Base-by-base conservation (phyloP, 2,797 vertebrate species). In the Anas capensis region DNA sequence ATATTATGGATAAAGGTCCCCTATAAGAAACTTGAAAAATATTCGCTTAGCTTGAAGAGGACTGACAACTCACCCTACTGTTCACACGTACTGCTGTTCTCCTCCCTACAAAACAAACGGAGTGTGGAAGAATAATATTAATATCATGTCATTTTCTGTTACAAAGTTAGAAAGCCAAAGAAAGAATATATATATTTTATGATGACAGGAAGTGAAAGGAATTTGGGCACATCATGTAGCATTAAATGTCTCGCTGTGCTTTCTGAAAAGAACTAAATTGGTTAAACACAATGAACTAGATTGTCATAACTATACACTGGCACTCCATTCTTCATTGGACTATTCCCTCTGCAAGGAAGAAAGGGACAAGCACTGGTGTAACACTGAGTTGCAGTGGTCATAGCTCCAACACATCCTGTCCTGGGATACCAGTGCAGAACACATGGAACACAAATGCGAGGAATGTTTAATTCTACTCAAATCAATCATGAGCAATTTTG, bases 121-220 rank as follows among this genome's bases (percentile, higher is more conserved):
- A 23, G 26, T 65, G 23, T 23, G 38, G 42, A 27, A 73, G 46
- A 29, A 51, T 51, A 48, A 48, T 49, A 36, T 29, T 29, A 31
- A 7, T 53, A 48, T n/a, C 12, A 15, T 5, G 15, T 27, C 0
- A 20, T 61, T 88, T 81, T 86, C 61, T 86, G 8, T 26, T 69
- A 44, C 0, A 0, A 29, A 14, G 15, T 46, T 57, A 79, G 69
- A 91, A 91, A 87, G 20, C 0, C 33, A 36, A 57, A 64, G 23
- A 62, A 69, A 54, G 5, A 81, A 57, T 36, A 82, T 21, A 75
- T 77, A 42, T 53, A 48, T 56, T 44, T 51, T 69, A 61, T 46
- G 24, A 68, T 0, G 1, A 4, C 33, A 81, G 33, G 82, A 88
- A 81, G 5, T 4, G 2, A 68, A 86, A 87, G 7, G 1, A 78